Evolutionary conservation across 2,888 invertebrate genomes (phyloP).

Genomic region (Poecilus cupreus): DNA sequence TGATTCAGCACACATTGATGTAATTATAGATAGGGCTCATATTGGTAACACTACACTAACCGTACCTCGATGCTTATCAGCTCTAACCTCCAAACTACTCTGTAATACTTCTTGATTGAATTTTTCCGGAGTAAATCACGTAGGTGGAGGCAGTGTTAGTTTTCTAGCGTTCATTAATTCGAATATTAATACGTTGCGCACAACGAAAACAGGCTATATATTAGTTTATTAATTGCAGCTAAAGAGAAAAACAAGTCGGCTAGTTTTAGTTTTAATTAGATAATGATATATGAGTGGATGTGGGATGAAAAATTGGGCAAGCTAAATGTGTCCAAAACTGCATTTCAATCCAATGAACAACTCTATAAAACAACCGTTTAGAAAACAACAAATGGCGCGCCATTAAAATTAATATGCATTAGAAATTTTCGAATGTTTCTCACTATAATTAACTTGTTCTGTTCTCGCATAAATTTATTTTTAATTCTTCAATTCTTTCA

Average conservation of each 20-base stretch:
- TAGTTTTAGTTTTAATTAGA: slow-evolving; percentile 42
- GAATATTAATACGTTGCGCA: slow-evolving; percentile 1
- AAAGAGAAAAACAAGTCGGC: slow-evolving; percentile 10
- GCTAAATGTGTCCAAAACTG: slow-evolving; percentile 27
- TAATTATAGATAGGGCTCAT: slow-evolving; percentile 45
- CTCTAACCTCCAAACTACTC: background rate
- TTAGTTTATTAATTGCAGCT: slow-evolving; percentile 31
- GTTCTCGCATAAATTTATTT: background rate
- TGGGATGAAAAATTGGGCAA: slow-evolving; percentile 23
- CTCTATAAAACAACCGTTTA: slow-evolving; percentile 30
- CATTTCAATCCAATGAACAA: slow-evolving; percentile 16
- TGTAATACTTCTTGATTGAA: slow-evolving; percentile 26
- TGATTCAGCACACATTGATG: slow-evolving; percentile 50
- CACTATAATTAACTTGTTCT: slow-evolving; percentile 22
- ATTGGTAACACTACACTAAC: slow-evolving; percentile 14
- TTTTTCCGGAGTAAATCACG: slow-evolving; percentile 34
- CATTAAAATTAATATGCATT: slow-evolving; percentile 43
- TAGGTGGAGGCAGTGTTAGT: slow-evolving; percentile 45
- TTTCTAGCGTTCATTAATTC: slow-evolving; percentile 42
- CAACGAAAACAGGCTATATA: slow-evolving; percentile 11
- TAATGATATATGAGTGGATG: slow-evolving; percentile 20
- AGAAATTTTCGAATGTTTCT: slow-evolving; percentile 12
- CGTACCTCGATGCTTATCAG: background rate
- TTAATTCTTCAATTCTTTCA: background rate
- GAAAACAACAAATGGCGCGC: background rate